Evolutionary conservation across 2,113 vertebrate genomes (phyloP), one percentile per base, ranked within the genome.

Genomic region (Calidris pygmaea): DNA sequence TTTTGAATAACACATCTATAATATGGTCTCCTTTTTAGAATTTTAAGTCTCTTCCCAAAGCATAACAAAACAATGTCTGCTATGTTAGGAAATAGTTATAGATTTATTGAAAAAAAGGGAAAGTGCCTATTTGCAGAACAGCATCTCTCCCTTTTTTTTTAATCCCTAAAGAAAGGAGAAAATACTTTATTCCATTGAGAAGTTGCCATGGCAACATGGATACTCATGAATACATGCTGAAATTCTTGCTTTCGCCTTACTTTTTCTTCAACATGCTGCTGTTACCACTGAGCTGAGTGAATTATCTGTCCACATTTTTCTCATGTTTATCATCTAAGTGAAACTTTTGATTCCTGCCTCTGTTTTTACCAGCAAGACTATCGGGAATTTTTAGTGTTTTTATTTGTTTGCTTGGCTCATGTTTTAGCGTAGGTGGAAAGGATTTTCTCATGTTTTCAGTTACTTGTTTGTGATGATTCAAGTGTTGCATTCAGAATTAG

Each of bases 131-230:
- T 96, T 91, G 85, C 73, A 87, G 65, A 94, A 73, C 65, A 92
- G 56, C 59, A 74, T 93, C 63, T 59, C 34, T 87, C 7, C 58
- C 37, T 76, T 93, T 93, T 89, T 89, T 93, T 94, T 89, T 63
- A 48, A 85, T 78, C 47, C 60, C 74, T 71, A 87, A 96, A 96
- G 96, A 96, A 97, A 96, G 59, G 83, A 94, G 72, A 92, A 93
- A 94, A 93, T 86, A 96, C 87, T 95, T 96, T 92, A 94, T 97
- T 95, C 88, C 62, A 83, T 84, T 96, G 91, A 96, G 93, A 43
- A 53, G 97, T 98, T 97, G 89, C 86, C 93, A 97, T 97, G 77
- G 96, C 80, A 96, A 97, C 95, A 35, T 72, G 72, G 95, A 93
- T 96, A 96, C 95, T 94, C 96, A 91, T 89, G 94, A 95, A 95